Conservation (phyloP, 2,113 vertebrate species). For the Passer domesticus region DNA sequence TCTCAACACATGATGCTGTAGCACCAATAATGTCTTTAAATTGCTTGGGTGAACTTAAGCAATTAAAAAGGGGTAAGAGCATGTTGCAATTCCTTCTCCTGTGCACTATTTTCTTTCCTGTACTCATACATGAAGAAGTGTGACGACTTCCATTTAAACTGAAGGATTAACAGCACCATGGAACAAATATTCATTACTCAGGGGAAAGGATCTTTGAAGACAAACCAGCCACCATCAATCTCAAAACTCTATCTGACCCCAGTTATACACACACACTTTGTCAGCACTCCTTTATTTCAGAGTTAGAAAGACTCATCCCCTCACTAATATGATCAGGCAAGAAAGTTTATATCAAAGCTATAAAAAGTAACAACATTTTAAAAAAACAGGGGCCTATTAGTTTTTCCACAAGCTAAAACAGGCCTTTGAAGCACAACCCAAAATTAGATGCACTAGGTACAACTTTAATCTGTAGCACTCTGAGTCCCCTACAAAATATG, state of each 20-base stretch:
- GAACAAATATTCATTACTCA: background rate
- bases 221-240: background rate
- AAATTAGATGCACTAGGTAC: background rate
- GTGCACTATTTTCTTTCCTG: background rate
- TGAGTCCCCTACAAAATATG: background rate
- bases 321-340: background rate
- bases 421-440: background rate
- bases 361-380: slow-evolving; percentile 31
- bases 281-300: background rate
- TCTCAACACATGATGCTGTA: background rate
- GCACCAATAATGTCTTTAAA: background rate
- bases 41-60: background rate
- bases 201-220: background rate
- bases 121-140: background rate
- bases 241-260: background rate
- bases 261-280: background rate
- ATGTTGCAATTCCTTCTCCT: background rate
- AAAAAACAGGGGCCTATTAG: slow-evolving; percentile 6
- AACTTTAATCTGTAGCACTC: background rate
- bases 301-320: background rate
- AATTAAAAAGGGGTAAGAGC: background rate
- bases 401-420: slow-evolving; percentile 3
- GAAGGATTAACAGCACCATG: background rate
- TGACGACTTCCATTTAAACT: background rate
- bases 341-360: background rate